These are phyloP conservation scores for Acrocephalus scirpaceus DNA, from an alignment of 2,797 vertebrate genomes.

Conservation along the genomic window DNA sequence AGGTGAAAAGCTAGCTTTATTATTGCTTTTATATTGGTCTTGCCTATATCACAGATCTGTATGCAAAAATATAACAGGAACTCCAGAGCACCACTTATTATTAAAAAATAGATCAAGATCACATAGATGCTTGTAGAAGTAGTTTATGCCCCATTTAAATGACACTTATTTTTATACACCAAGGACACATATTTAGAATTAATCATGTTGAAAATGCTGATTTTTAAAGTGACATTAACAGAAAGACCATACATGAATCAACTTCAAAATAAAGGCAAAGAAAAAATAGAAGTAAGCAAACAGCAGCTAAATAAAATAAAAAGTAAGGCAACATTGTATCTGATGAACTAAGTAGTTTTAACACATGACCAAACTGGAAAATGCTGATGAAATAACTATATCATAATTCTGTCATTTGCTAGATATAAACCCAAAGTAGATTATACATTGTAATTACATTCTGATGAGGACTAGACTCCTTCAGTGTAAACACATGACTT, in stretches of 20 bases:
- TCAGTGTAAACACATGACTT: constrained; percentile 34
- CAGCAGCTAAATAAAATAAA: neutral
- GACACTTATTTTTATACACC: neutral
- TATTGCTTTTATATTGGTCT: neutral
- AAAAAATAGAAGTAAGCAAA: neutral
- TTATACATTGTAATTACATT: neutral
- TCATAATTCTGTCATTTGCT: neutral
- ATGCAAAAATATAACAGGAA: neutral
- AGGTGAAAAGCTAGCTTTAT: neutral
- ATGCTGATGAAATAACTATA: neutral
- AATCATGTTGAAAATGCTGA: neutral
- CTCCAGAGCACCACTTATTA: neutral
- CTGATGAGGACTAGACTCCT: neutral
- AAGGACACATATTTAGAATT: neutral
- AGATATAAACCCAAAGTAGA: neutral
- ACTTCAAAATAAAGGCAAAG: neutral
- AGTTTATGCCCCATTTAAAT: neutral
- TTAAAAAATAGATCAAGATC: neutral
- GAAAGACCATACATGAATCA: neutral
- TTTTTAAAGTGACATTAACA: neutral
- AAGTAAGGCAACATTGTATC: neutral
- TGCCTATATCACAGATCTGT: neutral
- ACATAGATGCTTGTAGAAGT: neutral
- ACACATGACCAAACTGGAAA: neutral
- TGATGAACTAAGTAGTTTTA: neutral